Conservation (phyloP, 2,797 vertebrate genomes). For the Pelodytes ibericus region DNA sequence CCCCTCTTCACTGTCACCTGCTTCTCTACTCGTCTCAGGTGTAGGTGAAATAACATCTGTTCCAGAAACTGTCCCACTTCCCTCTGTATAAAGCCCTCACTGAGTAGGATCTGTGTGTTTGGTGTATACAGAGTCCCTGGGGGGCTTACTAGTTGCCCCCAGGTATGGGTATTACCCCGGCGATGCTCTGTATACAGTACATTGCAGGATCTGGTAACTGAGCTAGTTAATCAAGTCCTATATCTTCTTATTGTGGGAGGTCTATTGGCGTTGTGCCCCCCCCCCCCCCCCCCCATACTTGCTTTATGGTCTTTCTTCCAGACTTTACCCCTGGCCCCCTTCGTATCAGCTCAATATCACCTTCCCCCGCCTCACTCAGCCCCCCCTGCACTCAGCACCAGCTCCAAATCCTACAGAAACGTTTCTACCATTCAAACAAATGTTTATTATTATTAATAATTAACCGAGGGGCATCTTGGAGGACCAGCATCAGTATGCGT, state of each 20-base stretch:
- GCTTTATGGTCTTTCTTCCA: slow-evolving; percentile 9
- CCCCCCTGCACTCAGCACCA: no score
- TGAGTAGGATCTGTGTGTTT: no score
- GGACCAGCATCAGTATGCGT: no score
- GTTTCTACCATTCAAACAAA: no score
- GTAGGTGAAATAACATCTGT: slow-evolving; percentile 2
- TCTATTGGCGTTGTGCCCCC: not conserved
- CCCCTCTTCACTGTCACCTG: not conserved
- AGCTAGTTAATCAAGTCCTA: not conserved
- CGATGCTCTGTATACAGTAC: not conserved
- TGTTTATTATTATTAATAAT: no score
- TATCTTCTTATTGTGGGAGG: not conserved
- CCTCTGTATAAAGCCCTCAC: no score
- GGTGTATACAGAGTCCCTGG: not conserved
- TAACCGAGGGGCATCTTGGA: no score
- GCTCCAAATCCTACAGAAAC: no score
- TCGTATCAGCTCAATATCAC: slow-evolving; percentile 57
- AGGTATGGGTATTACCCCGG: not conserved
- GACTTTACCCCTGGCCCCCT: slow-evolving; percentile 52
- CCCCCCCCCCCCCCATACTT: not conserved
- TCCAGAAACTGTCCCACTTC: not conserved
- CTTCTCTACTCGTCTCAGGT: not conserved
- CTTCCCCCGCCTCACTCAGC: not conserved
- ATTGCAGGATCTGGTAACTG: not conserved
- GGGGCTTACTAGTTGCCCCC: not conserved